These are phyloP conservation scores for Gastrophryne carolinensis DNA, from an alignment of 2,797 vertebrate genomes.

Conservation along the genomic window DNA sequence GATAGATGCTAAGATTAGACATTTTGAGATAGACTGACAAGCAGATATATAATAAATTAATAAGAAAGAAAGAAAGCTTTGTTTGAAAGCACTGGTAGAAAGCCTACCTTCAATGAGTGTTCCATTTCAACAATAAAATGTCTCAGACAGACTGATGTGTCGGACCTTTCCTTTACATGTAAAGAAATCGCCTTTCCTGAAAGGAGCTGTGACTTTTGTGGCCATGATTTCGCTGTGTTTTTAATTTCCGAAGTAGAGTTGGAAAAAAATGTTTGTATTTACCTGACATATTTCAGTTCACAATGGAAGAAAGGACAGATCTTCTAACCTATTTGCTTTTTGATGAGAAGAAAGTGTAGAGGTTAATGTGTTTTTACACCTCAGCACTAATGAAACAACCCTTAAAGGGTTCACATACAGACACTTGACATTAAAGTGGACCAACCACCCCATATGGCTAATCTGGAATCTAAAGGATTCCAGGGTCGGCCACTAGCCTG, in stretches of 20 bases:
- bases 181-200: constrained; percentile 57
- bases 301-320: constrained; percentile 23
- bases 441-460: too few species aligned
- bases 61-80: too few species aligned
- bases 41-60: too few species aligned
- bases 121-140: constrained; percentile 61
- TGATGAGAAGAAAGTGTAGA: background rate
- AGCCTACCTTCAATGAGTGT: too few species aligned
- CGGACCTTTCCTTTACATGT: constrained; percentile 58
- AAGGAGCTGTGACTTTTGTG: constrained; percentile 52
- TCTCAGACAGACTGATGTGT: constrained; percentile 59
- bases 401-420: background rate
- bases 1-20: too few species aligned
- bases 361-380: constrained; percentile 6
- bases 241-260: constrained; percentile 19
- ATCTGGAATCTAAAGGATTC: too few species aligned
- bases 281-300: constrained; percentile 5
- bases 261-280: constrained; percentile 22
- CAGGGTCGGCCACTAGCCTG: too few species aligned
- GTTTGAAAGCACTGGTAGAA: too few species aligned
- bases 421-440: too few species aligned
- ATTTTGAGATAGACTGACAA: too few species aligned
- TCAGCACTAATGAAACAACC: background rate
- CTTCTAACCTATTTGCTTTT: background rate
- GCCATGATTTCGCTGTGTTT: background rate